Evolutionary conservation across 2,888 invertebrate species (phyloP), one percentile per base, ranked within the genome.

Genomic region (Tipula unca): DNA sequence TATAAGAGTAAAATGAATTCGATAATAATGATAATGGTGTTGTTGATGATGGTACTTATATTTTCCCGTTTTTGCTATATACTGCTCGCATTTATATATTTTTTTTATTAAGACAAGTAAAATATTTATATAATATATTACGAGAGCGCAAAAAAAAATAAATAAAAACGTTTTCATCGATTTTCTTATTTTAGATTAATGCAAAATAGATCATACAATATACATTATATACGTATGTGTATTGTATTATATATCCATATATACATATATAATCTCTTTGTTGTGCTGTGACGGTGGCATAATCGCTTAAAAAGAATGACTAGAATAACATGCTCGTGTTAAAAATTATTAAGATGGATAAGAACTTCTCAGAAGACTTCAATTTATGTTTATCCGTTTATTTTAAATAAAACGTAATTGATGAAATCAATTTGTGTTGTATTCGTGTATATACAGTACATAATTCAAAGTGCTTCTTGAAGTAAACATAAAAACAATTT

Each of bases 11-110:
- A 25, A 69, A 69, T 69, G 69, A 69, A 69, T 69, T 69, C 69
- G 69, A 69, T 69, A 69, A 69, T 69, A 69, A 69, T 69, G 48
- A 69, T 69, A 69, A 69, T 69, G 69, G 69, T 25, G 69, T 69
- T 69, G 69, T 69, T 69, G 69, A 69, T 69, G 25, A 69, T 69
- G 69, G 69, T 69, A 69, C 69, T 69, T 69, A 69, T 25, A 25
- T 13, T 69, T 25, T 69, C 69, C 25, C 4, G 3, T n/a, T 69
- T 69, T 69, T 25, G 0, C 69, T 25, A 2, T 25, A 3, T 17
- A n/a, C 17, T 13, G 25, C 13, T 10, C 69, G 25, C 13, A 69
- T 25, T 69, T 69, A 25, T 69, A 0, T 13, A 10, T 69, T 48
- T 48, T 3, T 39, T 54, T 1, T 48, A 48, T 48, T 48, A 17